Base-by-base conservation (phyloP, 2,797 vertebrate species). In the Odontamblyopus rebecca region DNA sequence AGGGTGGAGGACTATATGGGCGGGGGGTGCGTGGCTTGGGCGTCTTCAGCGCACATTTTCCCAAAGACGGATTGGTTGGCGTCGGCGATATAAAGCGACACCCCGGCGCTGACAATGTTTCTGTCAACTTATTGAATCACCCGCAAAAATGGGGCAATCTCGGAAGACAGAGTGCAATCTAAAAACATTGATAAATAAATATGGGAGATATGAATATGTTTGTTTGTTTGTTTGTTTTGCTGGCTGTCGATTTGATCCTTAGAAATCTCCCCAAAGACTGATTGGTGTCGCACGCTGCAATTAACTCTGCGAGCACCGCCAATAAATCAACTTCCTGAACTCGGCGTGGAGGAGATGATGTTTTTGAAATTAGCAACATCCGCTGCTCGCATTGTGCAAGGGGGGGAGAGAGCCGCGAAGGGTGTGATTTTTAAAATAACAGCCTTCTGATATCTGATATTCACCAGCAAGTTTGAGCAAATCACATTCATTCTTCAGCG, bases 271-370 rank as follows among this genome's bases (percentile, higher is more conserved):
- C 84, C 70, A 91, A 92, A 92, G 91, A 93, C 88, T 93, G 93
- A 94, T 93, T 94, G 92, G 91, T 90, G 92, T 92, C 95, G 93
- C 94, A 92, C 95, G 89, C 91, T 75, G 93, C 96, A 96, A 98
- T 98, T 98, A 97, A 96, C 94, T 96, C 86, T 82, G 85, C 89
- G 90, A 94, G 95, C 94, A 85, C 89, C 92, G 90, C 90, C 94
- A 95, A 97, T 98, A 98, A 97, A 98, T 98, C 97, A 97, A 95
- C 93, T 94, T 96, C 94, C 91, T 96, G 94, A 96, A 96, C 93
- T 89, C 94, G 93, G 94, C 90, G 91, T 93, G 92, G 94, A 89
- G 82, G 87, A 95, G 96, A 95, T 96, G 95, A 94, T 95, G 95
- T 95, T 94, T 93, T 93, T 92, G 93, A 96, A 97, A 97, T 98